A percentile compares a stretch with the other conserved stretches of the same genome.
phyloP scores from a whole-genome alignment of 35 echinoderm and acorn worm genomes.

The Heliocidaris erythrogramma region DNA sequence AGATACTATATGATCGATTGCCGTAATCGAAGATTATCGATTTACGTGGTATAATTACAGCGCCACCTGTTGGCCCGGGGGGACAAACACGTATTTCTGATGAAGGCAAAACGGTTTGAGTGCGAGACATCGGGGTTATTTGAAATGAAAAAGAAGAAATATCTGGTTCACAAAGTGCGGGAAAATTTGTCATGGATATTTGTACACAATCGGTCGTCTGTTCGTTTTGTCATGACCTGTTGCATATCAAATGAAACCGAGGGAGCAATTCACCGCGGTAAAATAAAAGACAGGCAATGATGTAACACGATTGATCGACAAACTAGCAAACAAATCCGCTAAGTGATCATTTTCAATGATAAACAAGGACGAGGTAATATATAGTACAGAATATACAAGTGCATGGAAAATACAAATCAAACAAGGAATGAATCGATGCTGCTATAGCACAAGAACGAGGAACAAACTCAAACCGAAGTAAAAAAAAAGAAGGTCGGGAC shows the following conservation, averaged over 20 bases:
- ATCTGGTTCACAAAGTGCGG: constrained; percentile 9
- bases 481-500: neutral
- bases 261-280: neutral
- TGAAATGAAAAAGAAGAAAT: neutral
- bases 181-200: constrained; percentile 4
- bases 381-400: neutral
- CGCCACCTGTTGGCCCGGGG: constrained; percentile 35
- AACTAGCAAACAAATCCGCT: neutral
- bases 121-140: neutral
- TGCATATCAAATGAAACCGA: neutral
- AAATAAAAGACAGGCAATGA: neutral
- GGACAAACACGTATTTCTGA: constrained; percentile 12
- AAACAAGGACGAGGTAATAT: neutral
- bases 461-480: neutral
- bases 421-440: neutral
- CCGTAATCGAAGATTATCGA: constrained; percentile 39
- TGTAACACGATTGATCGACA: neutral
- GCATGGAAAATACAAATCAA: neutral
- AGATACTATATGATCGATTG: constrained; percentile 11
- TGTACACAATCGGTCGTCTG: neutral
- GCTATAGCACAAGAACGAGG: neutral
- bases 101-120: neutral
- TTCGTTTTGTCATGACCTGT: neutral
- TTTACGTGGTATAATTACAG: constrained; percentile 13
- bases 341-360: constrained; percentile 2